Evolutionary conservation across 1,140 invertebrate species (phyloP).

Genomic region (Heliconius hermathena): DNA sequence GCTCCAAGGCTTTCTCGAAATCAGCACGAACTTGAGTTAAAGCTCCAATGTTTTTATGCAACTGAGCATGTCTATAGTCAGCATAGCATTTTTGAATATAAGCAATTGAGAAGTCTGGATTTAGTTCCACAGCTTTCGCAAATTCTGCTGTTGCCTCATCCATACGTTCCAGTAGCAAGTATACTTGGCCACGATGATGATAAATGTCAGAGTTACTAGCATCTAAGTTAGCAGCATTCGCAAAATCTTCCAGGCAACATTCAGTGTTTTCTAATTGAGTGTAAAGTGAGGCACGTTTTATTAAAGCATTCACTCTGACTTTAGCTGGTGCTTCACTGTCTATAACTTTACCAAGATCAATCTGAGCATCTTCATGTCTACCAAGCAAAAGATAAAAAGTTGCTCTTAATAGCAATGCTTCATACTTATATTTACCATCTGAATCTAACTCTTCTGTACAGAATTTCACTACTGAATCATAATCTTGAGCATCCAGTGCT

Average conservation of each 20-base stretch:
- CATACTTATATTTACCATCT: slow-evolving; percentile 79
- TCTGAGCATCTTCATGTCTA: slow-evolving; percentile 85
- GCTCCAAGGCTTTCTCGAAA: slow-evolving; percentile 89
- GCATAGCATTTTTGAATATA: slow-evolving; percentile 94
- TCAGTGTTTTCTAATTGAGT: slow-evolving; percentile 90
- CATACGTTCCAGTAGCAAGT: slow-evolving; percentile 90
- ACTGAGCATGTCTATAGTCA: slow-evolving; percentile 89
- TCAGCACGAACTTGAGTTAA: slow-evolving; percentile 83
- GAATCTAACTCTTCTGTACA: slow-evolving; percentile 91
- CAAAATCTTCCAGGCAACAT: slow-evolving; percentile 90
- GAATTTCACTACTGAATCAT: slow-evolving; percentile 88
- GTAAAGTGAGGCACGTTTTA: slow-evolving; percentile 92
- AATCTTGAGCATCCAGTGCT: slow-evolving; percentile 87
- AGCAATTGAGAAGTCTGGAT: slow-evolving; percentile 91
- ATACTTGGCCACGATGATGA: slow-evolving; percentile 88
- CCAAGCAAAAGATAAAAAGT: slow-evolving; percentile 92
- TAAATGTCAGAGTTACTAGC: slow-evolving; percentile 93
- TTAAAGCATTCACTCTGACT: slow-evolving; percentile 92
- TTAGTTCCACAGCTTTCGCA: slow-evolving; percentile 90
- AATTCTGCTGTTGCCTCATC: slow-evolving; percentile 92
- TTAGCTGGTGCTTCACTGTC: slow-evolving; percentile 83
- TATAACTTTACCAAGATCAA: slow-evolving; percentile 87
- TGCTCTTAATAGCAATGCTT: slow-evolving; percentile 89
- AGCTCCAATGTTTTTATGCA: slow-evolving; percentile 81
- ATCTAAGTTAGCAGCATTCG: slow-evolving; percentile 87